Evolutionary conservation across 2,113 vertebrate species (phyloP), one percentile per base, ranked within the genome.

Genomic region (Eulemur macaco): DNA sequence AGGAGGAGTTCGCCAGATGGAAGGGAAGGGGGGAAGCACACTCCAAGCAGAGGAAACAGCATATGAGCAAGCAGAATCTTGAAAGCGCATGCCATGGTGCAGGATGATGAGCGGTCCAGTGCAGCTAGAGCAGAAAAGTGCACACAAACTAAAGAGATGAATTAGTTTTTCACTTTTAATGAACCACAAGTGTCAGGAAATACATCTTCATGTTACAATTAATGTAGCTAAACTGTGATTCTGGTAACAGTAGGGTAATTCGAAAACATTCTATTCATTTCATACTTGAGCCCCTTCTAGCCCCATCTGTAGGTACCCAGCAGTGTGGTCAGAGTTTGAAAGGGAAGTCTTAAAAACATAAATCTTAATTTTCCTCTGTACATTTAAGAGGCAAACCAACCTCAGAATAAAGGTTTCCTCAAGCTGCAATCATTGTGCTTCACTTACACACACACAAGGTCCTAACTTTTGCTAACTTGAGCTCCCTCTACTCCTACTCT

Each of bases 11-110:
- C 94, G 0, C 87, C 96, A 83, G 92, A 68, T 86, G 86, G 52
- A 97, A 58, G 97, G 96, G 95, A 37, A 92, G 91, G 96, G 96
- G 89, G 95, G 56, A 76, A 96, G 97, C 91, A 6, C 97, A 97
- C 96, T 97, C 97, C 96, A 97, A 97, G 97, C 97, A 97, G 87
- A 97, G 95, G 29, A 50, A 56, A 91, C 97, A 97, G 96, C 97
- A 89, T 31, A 94, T 85, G 96, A 96, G 96, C 96, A 97, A 97
- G 97, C 97, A 93, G 96, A 88, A 42, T 96, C 97, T 82, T 63
- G 97, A 80, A 87, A 97, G 97, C 23, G 10, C 96, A 97, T 89
- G 97, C 97, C 96, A 84, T 37, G 95, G 68, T 81, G 93, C 94
- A 52, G 96, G 94, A 15, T 15, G 97, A 74, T 1, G 95, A 69